Evolutionary conservation across 2,113 vertebrate species (phyloP).

Genomic region (Isichthys henryi): DNA sequence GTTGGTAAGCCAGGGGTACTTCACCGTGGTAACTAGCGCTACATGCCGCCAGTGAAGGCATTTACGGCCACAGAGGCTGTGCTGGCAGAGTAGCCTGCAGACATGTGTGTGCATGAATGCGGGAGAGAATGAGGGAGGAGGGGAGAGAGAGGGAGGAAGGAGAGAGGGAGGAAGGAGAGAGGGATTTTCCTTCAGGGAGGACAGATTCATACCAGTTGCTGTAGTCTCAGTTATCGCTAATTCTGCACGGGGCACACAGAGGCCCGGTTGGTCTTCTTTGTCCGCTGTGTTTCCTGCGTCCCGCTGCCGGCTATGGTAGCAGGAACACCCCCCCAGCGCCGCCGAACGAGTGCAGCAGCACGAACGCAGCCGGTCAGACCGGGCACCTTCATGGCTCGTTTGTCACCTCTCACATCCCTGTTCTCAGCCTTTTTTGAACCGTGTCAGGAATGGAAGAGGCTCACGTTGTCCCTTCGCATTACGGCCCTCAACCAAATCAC

Average conservation of each 20-base stretch:
- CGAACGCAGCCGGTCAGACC: background rate
- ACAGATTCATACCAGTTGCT: background rate
- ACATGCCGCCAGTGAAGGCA: background rate
- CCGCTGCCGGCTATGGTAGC: background rate
- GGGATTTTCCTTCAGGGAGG: background rate
- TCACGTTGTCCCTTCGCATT: background rate
- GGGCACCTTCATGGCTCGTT: background rate
- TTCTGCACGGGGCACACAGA: background rate
- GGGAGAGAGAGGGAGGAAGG: background rate
- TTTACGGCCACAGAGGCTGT: background rate
- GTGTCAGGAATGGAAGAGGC: background rate
- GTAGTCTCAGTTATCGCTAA: background rate
- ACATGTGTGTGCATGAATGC: background rate
- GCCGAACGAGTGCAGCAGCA: background rate
- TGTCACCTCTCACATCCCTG: background rate
- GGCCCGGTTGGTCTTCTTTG: background rate
- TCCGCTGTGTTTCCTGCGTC: background rate
- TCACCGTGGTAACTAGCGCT: background rate
- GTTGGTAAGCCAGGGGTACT: background rate
- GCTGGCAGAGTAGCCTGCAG: background rate
- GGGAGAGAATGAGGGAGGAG: background rate
- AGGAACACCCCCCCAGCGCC: background rate
- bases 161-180: background rate
- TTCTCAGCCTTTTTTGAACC: background rate
- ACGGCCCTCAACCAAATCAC: background rate